Evolutionary conservation across 2,113 vertebrate genomes (phyloP).

Genomic region (Corynorhinus townsendii): DNA sequence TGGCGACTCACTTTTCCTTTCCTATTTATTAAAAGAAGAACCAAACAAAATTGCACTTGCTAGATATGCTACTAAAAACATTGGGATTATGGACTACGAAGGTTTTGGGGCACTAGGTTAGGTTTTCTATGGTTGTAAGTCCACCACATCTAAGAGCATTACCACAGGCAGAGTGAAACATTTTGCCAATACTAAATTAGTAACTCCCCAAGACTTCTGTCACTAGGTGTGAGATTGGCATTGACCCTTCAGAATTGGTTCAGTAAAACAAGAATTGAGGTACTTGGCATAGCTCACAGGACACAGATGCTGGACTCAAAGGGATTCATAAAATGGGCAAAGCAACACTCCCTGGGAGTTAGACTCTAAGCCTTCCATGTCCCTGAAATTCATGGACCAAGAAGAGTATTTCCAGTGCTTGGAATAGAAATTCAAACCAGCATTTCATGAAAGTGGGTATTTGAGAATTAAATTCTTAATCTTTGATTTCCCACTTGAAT

Average conservation of each 20-base stretch:
- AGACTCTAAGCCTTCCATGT: neutral
- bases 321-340: neutral
- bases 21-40: slow-evolving; percentile 47
- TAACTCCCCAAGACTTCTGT: slow-evolving; percentile 16
- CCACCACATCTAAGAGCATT: slow-evolving; percentile 43
- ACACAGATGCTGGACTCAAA: neutral
- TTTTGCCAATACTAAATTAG: slow-evolving; percentile 51
- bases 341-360: neutral
- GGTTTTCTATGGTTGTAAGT: slow-evolving; percentile 13
- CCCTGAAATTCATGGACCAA: neutral
- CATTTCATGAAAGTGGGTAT: neutral
- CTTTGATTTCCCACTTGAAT: neutral
- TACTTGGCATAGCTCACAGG: slow-evolving; percentile 40
- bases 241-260: slow-evolving; percentile 50
- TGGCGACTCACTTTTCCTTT: slow-evolving; percentile 5
- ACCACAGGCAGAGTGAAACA: neutral
- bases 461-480: neutral
- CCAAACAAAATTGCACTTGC: neutral
- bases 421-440: neutral
- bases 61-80: slow-evolving; percentile 45
- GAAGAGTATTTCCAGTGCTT: neutral
- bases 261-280: slow-evolving; percentile 56
- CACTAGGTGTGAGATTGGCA: slow-evolving; percentile 45
- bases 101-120: neutral
- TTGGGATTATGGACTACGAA: slow-evolving; percentile 19